phyloP scores from a whole-genome alignment of 2,113 vertebrate species.

The Lagopus leucura region DNA sequence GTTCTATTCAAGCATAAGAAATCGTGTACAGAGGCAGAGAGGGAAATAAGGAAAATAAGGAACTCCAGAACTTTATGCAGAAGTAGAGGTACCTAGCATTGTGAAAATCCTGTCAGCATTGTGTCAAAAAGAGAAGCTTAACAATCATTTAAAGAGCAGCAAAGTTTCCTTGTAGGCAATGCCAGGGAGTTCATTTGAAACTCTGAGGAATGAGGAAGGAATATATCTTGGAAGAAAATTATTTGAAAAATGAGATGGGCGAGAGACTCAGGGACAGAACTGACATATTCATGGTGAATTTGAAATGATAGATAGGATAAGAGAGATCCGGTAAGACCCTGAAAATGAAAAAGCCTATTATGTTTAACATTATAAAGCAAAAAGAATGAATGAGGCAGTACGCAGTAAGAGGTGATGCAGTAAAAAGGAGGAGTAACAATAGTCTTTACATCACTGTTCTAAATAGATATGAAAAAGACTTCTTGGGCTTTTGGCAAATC shows the following conservation, averaged over 20 bases:
- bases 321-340: background rate
- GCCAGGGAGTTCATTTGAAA: background rate
- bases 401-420: background rate
- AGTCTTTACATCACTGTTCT: background rate
- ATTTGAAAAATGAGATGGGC: constrained; percentile 27
- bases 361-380: background rate
- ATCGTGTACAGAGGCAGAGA: background rate
- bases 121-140: background rate
- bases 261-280: constrained; percentile 15
- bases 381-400: background rate
- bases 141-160: background rate
- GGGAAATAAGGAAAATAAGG: background rate
- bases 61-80: background rate
- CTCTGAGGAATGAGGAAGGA: background rate
- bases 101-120: background rate
- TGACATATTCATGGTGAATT: constrained; percentile 18
- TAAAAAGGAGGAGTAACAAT: constrained; percentile 13
- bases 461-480: background rate
- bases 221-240: constrained; percentile 1
- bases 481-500: background rate
- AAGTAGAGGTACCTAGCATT: background rate
- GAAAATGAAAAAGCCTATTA: constrained; percentile 32
- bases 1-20: background rate
- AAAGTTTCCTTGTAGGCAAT: background rate
- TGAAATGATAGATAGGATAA: constrained; percentile 2